Base-by-base conservation (phyloP, 1,140 invertebrate species). In the Bradynema listronoti region DNA sequence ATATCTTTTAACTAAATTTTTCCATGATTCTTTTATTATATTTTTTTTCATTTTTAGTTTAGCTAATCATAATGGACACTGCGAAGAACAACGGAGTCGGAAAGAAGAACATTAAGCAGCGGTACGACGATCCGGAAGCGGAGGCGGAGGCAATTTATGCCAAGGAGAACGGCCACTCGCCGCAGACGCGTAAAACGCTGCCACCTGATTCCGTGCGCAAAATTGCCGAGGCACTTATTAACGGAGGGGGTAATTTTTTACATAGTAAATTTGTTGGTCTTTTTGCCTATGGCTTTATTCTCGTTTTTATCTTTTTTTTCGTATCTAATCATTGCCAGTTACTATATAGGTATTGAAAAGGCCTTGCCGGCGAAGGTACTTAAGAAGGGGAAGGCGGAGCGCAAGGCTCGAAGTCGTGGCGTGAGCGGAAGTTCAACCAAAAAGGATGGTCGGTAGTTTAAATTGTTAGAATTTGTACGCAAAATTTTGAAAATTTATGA, bases 381-480 rank as follows among this genome's bases (percentile, higher is more conserved):
- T 24, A 56, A 53, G 34, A 67, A 65, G 53, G 64, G 43, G 11
- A 69, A 65, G 29, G 67, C 67, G 42, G 70, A 72, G 6, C 39
- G 70, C 4, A 73, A 73, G 52, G 67, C 67, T n/a, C 54, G 67
- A 25, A 58, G 45, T 22, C 70, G 67, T 9, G 67, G 70, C 11
- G 70, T 69, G 11, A 69, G 64, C 42, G 67, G 67, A 1, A 61
- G 56, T 60, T 73, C 54, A n/a, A 46, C 42, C 24, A 60, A 56
- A 27, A 69, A 69, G 30, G 69, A 69, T 34, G 68, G 67, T 66
- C 6, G 6, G 55, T 14, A 56, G 7, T 56, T 56, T 49, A 22
- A 49, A 49, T 49, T n/a, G n/a, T n/a, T n/a, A n/a, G n/a, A n/a
- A n/a, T n/a, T n/a, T n/a, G n/a, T n/a, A n/a, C n/a, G n/a, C n/a